Evolutionary conservation across 2,888 invertebrate genomes (phyloP), one percentile per base, ranked within the genome.

Genomic region (Cepaea hortensis): DNA sequence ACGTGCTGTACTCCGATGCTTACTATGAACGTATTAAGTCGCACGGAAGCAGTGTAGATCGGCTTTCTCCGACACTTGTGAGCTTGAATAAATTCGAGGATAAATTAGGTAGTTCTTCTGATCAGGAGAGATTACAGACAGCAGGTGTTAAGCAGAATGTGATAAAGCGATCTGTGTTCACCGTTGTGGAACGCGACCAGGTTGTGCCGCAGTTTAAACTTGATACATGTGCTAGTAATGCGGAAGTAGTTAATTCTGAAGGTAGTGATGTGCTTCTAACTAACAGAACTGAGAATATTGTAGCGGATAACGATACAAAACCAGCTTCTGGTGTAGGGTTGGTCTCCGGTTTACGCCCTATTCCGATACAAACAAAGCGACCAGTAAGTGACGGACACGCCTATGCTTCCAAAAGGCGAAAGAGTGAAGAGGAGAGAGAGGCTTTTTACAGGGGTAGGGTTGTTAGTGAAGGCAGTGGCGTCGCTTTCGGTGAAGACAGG

Each of bases 201-300:
- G 20, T n/a, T 48, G 65, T 48, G 11, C 76, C 76, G 1, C 23
- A 35, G 1, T 35, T 5, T 20, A 48, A 62, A 55, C 68, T 20
- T 9, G 70, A 65, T n/a, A 15, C 81, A 46, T 46, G 18, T 15
- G 65, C 20, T n/a, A 62, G 3, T 70, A 77, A n/a, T 62, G 11
- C 5, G 79, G 68, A 7, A 61, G 55, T 2, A 79, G 85, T 68
- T n/a, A 70, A 48, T 76, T 85, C 79, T 35, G 85, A 85, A 46
- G 77, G 85, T 70, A 77, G 61, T 70, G 87, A 85, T 55, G 85
- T 85, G 2, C 77, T 87, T 5, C 85, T 82, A 61, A 87, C 87
- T 2, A 85, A 85, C 35, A 85, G 85, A 20, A 81, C 73, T 20
- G 68, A 84, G 3, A 62, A 68, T 23, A 55, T 13, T 13, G 55